Base-by-base conservation (phyloP, 2,113 vertebrate genomes). In the Brachyhypopomus gauderio region DNA sequence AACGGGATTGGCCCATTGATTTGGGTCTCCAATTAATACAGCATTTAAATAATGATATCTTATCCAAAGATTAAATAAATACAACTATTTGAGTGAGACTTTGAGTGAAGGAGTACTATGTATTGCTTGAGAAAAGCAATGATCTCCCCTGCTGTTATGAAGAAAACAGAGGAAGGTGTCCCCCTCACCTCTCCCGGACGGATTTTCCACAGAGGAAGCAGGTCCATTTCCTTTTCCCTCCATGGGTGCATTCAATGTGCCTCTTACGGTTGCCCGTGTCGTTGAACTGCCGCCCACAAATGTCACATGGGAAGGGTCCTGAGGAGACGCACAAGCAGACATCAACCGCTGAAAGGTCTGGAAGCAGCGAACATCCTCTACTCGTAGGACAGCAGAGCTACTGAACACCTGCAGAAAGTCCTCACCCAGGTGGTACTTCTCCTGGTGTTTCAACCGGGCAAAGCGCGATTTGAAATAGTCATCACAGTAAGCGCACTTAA, bases 241-340 rank as follows among this genome's bases (percentile, higher is more conserved):
- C 97, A 5, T 99, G 98, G 45, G 98, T 99, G 86, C 97, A 99
- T 87, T 99, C 97, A 8, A 98, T 96, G 87, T 99, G 97, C 64
- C 97, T 95, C 81, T 97, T 98, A 84, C 96, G 91, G 91, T 99
- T 99, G 62, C 97, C 97, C 0, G 96, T 97, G 89, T 99, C 98
- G 48, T 99, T 99, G 83, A 99, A 99, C 67, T 98, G 96, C 6
- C 97, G 94, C 16, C 98, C 98, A 85, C 98, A 99, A 86, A 99
- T 98, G 81, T 97, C 96, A 91, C 97, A 99, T 3, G 98, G 98
- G 81, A 99, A 99, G 23, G 97, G 98, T 70, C 98, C 98, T 99
- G 71, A 17, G 20, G 64, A 59, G 5, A 62, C 71, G 36, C 25
- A 12, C 30, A 23, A 74, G 22, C 9, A 1, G 34, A 19, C 2